Evolutionary conservation across 1,140 invertebrate genomes (phyloP).

Genomic region (Listronotus bonariensis): DNA sequence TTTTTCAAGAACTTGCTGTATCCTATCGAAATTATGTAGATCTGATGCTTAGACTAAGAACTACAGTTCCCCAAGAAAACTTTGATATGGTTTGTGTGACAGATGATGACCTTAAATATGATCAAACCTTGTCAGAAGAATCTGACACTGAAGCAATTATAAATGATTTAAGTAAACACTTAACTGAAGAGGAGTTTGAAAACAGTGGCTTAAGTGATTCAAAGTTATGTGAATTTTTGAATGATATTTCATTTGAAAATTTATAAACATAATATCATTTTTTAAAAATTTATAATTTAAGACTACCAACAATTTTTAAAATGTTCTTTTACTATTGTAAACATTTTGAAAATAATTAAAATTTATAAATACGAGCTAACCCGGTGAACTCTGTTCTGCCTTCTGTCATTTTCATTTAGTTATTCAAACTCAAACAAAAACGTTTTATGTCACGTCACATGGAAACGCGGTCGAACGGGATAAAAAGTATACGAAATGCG

Average conservation of each 20-base stretch:
- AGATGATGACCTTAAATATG: background rate
- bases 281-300: no score
- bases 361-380: no score
- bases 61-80: conserved; percentile 5
- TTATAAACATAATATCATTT: no score
- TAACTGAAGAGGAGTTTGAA: background rate
- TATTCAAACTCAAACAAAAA: no score
- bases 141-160: background rate
- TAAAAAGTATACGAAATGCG: no score
- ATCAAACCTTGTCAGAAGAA: background rate
- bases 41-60: conserved; percentile 8
- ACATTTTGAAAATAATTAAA: no score
- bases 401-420: no score
- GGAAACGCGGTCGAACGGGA: no score
- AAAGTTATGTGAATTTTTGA: background rate
- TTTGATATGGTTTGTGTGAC: conserved; percentile 4
- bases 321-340: no score
- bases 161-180: background rate
- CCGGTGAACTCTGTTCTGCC: no score
- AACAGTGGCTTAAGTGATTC: background rate
- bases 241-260: conserved; percentile 8
- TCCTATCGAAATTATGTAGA: conserved; percentile 6
- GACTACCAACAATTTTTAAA: no score
- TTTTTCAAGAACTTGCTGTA: background rate
- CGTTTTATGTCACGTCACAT: no score